phyloP scores from a whole-genome alignment of 1,140 invertebrate genomes.

The Zophobas atratus region DNA sequence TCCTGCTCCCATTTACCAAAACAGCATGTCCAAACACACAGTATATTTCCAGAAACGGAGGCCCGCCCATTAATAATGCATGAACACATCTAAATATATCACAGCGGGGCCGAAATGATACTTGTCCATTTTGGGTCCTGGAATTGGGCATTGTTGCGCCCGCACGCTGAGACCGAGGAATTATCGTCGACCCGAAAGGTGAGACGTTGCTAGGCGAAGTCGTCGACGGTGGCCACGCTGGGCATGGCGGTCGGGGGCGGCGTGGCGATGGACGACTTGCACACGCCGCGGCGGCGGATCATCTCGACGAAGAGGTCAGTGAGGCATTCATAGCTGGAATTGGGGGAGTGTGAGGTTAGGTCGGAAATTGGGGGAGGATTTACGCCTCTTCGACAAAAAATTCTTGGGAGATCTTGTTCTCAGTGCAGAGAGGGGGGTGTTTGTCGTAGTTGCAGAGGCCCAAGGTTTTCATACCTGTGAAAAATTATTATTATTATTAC shows the following conservation, averaged over 20 bases:
- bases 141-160: slow-evolving; percentile 32
- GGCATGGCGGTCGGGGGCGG: slow-evolving; percentile 16
- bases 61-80: slow-evolving; percentile 30
- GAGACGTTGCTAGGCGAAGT: neutral
- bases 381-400: slow-evolving; percentile 60
- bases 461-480: slow-evolving; percentile 59
- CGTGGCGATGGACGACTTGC: slow-evolving; percentile 4
- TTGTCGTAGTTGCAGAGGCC: slow-evolving; percentile 59
- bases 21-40: neutral
- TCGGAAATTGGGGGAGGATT: neutral
- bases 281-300: slow-evolving; percentile 7
- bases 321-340: slow-evolving; percentile 18
- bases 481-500: neutral
- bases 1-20: slow-evolving; percentile 8
- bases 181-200: neutral
- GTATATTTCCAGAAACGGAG: slow-evolving; percentile 27
- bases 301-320: slow-evolving; percentile 27
- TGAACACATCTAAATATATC: slow-evolving; percentile 34
- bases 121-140: slow-evolving; percentile 28
- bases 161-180: slow-evolving; percentile 9
- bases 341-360: neutral
- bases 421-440: slow-evolving; percentile 50
- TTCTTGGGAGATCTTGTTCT: slow-evolving; percentile 53
- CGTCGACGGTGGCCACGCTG: neutral
- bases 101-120: slow-evolving; percentile 35